phyloP scores from a whole-genome alignment of 2,113 vertebrate species.

The Martes martes region DNA sequence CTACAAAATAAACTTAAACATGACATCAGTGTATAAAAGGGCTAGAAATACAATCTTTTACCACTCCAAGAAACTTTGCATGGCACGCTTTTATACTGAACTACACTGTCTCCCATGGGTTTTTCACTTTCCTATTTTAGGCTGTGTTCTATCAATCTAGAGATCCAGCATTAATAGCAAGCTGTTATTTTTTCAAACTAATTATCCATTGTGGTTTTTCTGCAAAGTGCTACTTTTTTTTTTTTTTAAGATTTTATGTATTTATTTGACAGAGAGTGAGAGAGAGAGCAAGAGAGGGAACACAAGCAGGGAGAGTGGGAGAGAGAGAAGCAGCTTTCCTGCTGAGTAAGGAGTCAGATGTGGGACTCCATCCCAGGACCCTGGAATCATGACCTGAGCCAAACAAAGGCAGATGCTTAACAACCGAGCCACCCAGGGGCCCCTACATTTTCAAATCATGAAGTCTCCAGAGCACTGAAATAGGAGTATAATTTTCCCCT shows the following conservation, averaged over 20 bases:
- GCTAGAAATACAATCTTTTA: not conserved
- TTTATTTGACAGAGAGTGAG: too few relatives aligned
- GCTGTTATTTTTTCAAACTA: conserved; percentile 20
- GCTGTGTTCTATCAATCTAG: not conserved
- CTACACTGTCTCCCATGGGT: not conserved
- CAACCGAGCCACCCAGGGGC: too few relatives aligned
- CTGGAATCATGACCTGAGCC: too few relatives aligned
- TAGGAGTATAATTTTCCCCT: not conserved
- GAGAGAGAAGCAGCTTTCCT: too few relatives aligned
- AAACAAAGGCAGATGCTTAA: too few relatives aligned
- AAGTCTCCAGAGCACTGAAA: not conserved
- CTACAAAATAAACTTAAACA: not conserved
- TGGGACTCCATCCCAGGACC: too few relatives aligned
- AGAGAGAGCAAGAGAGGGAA: too few relatives aligned
- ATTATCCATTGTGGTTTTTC: not conserved
- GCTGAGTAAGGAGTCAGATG: too few relatives aligned
- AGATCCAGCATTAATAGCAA: not conserved
- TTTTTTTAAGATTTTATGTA: too few relatives aligned
- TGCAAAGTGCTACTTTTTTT: not conserved
- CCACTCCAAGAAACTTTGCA: not conserved
- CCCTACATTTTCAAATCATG: not conserved
- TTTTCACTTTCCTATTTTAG: not conserved
- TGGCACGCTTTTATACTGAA: not conserved
- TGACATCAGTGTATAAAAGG: not conserved
- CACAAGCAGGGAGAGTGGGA: too few relatives aligned